phyloP scores from a whole-genome alignment of 2,113 vertebrate genomes.

The Catharus minimus region DNA sequence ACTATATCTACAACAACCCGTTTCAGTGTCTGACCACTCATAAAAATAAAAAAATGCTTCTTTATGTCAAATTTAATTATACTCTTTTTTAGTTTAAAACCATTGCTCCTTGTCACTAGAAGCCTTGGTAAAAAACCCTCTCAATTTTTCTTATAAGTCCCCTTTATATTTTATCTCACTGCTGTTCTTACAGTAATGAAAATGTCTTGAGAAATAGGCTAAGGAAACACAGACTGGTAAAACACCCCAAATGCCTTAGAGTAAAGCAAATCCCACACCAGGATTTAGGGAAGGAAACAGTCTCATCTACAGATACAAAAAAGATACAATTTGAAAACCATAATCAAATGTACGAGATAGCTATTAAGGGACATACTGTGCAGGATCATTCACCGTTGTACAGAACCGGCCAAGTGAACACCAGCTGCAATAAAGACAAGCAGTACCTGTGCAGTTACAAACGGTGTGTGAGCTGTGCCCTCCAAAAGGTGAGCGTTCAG shows the following conservation, averaged over 20 bases:
- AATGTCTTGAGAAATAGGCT: background rate
- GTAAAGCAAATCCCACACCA: background rate
- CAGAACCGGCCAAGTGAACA: background rate
- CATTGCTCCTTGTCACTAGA: background rate
- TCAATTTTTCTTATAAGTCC: background rate
- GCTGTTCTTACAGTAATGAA: background rate
- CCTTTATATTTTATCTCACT: background rate
- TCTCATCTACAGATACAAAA: background rate
- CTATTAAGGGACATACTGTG: rapidly evolving
- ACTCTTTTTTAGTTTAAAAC: background rate
- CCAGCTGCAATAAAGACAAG: background rate
- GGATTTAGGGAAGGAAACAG: background rate
- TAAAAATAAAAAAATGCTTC: background rate
- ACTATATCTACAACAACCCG: background rate
- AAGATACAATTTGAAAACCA: background rate
- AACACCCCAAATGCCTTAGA: background rate
- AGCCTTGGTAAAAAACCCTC: background rate
- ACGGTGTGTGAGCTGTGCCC: background rate
- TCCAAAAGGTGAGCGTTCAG: background rate
- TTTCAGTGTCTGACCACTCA: background rate
- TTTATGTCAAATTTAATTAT: background rate
- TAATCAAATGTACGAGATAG: background rate
- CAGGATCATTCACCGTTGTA: background rate
- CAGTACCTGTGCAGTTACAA: rapidly evolving
- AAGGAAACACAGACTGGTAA: background rate